A percentile compares a stretch with the other conserved stretches of the same genome.
These are phyloP conservation scores for Diarsia mendica DNA, from an alignment of 2,888 invertebrate species.

Conservation along the genomic window DNA sequence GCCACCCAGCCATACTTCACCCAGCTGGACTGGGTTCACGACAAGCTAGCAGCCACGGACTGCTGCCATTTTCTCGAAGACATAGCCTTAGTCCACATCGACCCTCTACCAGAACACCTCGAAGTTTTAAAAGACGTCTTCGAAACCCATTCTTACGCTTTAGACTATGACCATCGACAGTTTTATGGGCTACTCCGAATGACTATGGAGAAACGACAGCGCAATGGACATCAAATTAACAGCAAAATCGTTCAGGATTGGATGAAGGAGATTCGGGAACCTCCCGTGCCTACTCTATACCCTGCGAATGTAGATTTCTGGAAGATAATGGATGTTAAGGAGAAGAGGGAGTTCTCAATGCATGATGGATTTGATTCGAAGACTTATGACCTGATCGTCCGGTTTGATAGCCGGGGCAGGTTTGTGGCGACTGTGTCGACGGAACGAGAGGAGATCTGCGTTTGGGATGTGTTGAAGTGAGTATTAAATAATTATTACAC, in stretches of 20 bases:
- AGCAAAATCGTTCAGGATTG: slow-evolving; percentile 84
- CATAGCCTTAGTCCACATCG: slow-evolving; percentile 90
- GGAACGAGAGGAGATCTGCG: slow-evolving; percentile 93
- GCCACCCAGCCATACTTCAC: slow-evolving; percentile 93
- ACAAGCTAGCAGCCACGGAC: slow-evolving; percentile 94
- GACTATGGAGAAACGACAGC: slow-evolving; percentile 81
- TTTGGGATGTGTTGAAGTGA: slow-evolving; percentile 93
- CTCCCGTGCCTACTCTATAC: slow-evolving; percentile 91
- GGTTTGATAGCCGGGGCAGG: slow-evolving; percentile 92
- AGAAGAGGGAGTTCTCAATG: slow-evolving; percentile 79
- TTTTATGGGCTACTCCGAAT: slow-evolving; percentile 92
- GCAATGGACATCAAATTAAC: slow-evolving; percentile 79
- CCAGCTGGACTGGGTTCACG: slow-evolving; percentile 94
- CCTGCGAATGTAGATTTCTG: slow-evolving; percentile 88
- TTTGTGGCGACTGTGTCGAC: slow-evolving; percentile 94
- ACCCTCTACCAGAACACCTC: slow-evolving; percentile 88
- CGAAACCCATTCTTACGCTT: slow-evolving; percentile 92
- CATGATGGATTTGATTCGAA: slow-evolving; percentile 86
- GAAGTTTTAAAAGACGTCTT: slow-evolving; percentile 92
- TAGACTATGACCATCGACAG: slow-evolving; percentile 95
- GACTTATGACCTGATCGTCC: slow-evolving; percentile 91
- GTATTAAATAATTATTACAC: slow-evolving; percentile 48
- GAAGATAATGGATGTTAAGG: slow-evolving; percentile 79
- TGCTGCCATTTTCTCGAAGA: slow-evolving; percentile 95
- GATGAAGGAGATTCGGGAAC: slow-evolving; percentile 86